phyloP scores from a whole-genome alignment of 2,888 invertebrate genomes.

The Ennomos quercinarius region DNA sequence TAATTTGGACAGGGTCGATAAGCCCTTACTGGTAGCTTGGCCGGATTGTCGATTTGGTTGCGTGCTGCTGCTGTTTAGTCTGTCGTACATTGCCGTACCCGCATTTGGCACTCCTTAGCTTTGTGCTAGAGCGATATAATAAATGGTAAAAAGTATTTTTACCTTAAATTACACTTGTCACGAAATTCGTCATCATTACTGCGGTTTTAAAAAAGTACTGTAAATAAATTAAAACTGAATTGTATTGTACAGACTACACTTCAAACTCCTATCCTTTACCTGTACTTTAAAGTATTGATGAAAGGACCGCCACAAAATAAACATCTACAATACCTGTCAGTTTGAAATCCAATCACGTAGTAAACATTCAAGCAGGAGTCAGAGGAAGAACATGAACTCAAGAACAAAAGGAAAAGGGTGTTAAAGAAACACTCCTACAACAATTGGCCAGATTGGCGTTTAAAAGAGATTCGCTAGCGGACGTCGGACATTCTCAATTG shows the following conservation, averaged over 20 bases:
- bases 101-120: conserved; percentile 59
- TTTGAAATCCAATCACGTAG: too few relatives aligned
- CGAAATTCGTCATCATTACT: conserved; percentile 47
- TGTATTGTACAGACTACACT: too few relatives aligned
- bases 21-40: conserved; percentile 22
- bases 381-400: neutral
- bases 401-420: conserved; percentile 24
- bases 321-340: too few relatives aligned
- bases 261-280: too few relatives aligned
- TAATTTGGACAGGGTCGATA: neutral
- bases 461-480: conserved; percentile 25
- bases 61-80: conserved; percentile 45
- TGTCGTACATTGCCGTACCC: conserved; percentile 33
- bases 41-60: conserved; percentile 40
- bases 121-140: conserved; percentile 50
- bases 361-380: too few relatives aligned
- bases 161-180: conserved; percentile 47
- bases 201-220: conserved; percentile 15
- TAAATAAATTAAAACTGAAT: too few relatives aligned
- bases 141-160: conserved; percentile 43
- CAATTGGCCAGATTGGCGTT: conserved; percentile 32
- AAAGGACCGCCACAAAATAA: too few relatives aligned
- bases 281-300: too few relatives aligned
- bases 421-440: conserved; percentile 17
- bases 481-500: conserved; percentile 34